Conservation (phyloP, 2,888 invertebrate species). For the Eilema sororculum region DNA sequence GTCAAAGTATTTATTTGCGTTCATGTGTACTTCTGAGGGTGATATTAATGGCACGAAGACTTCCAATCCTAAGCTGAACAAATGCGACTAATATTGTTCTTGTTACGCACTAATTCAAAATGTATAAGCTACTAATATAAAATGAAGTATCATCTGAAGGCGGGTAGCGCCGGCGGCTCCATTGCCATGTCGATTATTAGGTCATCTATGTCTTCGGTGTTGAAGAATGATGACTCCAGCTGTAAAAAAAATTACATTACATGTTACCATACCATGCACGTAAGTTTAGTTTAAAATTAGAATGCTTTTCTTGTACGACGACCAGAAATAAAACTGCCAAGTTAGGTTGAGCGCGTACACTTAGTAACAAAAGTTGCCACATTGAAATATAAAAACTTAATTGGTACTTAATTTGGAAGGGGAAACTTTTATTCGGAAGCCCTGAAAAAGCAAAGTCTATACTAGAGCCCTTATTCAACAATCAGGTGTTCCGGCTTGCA, state of each 20-base stretch:
- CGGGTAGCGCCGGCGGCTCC: slow-evolving; percentile 73
- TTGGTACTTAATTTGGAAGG: too few species aligned
- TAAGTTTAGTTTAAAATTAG: background rate
- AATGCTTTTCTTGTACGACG: too few species aligned
- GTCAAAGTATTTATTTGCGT: too few species aligned
- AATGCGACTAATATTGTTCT: background rate
- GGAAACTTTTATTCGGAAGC: too few species aligned
- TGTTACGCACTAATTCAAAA: background rate
- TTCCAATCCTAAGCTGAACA: background rate
- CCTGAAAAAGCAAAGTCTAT: too few species aligned
- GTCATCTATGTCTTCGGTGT: slow-evolving; percentile 81
- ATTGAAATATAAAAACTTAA: too few species aligned
- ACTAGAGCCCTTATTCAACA: too few species aligned
- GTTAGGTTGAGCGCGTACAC: too few species aligned
- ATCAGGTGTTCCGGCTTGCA: too few species aligned
- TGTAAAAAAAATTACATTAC: slow-evolving; percentile 51
- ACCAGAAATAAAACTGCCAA: too few species aligned
- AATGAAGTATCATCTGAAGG: slow-evolving; percentile 59
- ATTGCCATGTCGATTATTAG: slow-evolving; percentile 78
- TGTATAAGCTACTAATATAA: background rate
- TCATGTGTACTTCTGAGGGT: background rate
- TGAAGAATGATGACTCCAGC: slow-evolving; percentile 83
- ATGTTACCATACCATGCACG: too few species aligned
- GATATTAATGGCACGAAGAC: background rate
- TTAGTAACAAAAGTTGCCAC: too few species aligned